A percentile compares a stretch with the other conserved stretches of the same genome.
These are phyloP conservation scores for Eustalomyia histrio DNA, from an alignment of 2,888 invertebrate genomes.

Conservation along the genomic window DNA sequence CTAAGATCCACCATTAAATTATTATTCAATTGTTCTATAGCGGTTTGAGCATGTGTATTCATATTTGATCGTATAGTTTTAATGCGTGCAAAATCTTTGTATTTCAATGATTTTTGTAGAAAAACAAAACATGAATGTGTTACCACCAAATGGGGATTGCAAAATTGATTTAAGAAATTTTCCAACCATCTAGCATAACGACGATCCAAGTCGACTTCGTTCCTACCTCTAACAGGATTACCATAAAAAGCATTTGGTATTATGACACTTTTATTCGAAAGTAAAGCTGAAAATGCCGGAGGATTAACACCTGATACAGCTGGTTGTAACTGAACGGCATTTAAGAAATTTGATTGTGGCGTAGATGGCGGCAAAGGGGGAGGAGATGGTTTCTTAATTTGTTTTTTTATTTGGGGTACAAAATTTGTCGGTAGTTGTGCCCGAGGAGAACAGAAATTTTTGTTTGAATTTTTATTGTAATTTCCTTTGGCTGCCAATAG, in stretches of 20 bases:
- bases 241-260: constrained; percentile 72
- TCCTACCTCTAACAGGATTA: constrained; percentile 64
- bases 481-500: constrained; percentile 55
- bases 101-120: constrained; percentile 69
- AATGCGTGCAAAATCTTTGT: constrained; percentile 68
- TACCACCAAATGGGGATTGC: constrained; percentile 69
- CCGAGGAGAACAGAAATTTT: constrained; percentile 16
- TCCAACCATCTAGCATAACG: constrained; percentile 69
- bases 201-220: constrained; percentile 42
- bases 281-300: constrained; percentile 68
- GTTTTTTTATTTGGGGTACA: constrained; percentile 37
- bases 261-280: constrained; percentile 70
- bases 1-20: constrained; percentile 68
- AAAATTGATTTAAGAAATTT: constrained; percentile 69
- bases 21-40: constrained; percentile 59
- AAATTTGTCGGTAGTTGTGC: constrained; percentile 36
- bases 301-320: constrained; percentile 64
- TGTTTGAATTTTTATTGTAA: constrained; percentile 41
- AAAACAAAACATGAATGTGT: constrained; percentile 69
- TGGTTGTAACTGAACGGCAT: constrained; percentile 70
- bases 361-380: constrained; percentile 60
- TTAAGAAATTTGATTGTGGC: constrained; percentile 71
- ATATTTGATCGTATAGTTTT: constrained; percentile 67
- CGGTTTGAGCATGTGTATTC: constrained; percentile 63
- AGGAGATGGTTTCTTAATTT: constrained; percentile 47